Evolutionary conservation across 2,797 vertebrate species (phyloP).

Genomic region (Cirrhinus molitorella): DNA sequence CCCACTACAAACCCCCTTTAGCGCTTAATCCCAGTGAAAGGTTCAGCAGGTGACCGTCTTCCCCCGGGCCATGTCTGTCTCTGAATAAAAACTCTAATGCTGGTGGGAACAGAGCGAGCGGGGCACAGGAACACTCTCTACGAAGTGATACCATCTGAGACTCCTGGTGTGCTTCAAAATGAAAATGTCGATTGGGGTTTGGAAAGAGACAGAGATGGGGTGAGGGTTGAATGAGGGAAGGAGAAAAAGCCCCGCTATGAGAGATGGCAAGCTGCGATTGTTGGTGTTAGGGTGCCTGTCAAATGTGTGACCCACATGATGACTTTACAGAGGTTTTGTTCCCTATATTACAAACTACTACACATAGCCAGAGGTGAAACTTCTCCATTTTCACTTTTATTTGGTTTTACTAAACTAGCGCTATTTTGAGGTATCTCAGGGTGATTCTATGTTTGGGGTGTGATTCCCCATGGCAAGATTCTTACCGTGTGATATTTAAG

Average conservation of each 20-base stretch:
- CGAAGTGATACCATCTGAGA: conserved; percentile 34
- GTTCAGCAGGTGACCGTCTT: conserved; percentile 43
- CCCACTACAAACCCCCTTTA: conserved; percentile 44
- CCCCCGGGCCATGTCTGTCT: conserved; percentile 33
- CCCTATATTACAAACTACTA: neutral
- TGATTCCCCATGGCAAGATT: conserved; percentile 18
- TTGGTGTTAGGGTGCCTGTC: conserved; percentile 11
- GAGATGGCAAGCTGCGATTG: neutral
- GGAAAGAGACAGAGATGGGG: conserved; percentile 10
- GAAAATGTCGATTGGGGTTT: conserved; percentile 43
- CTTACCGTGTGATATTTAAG: conserved; percentile 15
- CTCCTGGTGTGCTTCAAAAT: conserved; percentile 44
- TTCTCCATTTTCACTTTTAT: conserved; percentile 16
- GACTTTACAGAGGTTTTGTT: neutral
- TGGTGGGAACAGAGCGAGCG: neutral
- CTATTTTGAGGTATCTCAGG: conserved; percentile 5
- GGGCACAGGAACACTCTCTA: conserved; percentile 1
- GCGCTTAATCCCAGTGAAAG: conserved; percentile 43
- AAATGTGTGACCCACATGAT: conserved; percentile 15
- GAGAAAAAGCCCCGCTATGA: conserved; percentile 1
- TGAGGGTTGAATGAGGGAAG: conserved; percentile 19
- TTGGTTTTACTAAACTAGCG: conserved; percentile 1
- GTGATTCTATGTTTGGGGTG: conserved; percentile 21
- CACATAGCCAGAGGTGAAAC: neutral
- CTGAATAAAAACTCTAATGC: conserved; percentile 35